These are phyloP conservation scores for Sitobion miscanthi DNA, from an alignment of 1,140 invertebrate genomes.

Conservation along the genomic window DNA sequence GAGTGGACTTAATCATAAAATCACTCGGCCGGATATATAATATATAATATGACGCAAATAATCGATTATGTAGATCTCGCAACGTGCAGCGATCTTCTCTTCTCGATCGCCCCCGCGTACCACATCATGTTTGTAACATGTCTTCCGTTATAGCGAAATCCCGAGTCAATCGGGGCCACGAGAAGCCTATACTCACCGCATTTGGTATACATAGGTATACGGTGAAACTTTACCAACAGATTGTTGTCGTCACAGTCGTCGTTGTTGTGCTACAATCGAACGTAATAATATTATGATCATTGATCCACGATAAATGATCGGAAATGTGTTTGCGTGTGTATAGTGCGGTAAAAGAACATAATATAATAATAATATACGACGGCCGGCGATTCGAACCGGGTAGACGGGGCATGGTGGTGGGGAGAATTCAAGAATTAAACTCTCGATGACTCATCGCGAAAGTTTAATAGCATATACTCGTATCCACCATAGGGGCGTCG, in stretches of 20 bases:
- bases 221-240: background rate
- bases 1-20: background rate
- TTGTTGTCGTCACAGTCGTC: background rate
- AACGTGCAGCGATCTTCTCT: background rate
- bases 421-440: background rate
- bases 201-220: background rate
- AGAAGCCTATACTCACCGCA: background rate
- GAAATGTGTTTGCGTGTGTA: background rate
- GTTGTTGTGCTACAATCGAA: background rate
- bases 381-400: background rate
- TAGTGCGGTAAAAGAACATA: background rate
- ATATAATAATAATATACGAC: background rate
- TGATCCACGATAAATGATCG: background rate
- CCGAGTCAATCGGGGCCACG: background rate
- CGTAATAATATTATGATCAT: background rate
- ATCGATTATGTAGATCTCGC: background rate
- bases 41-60: background rate
- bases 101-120: background rate
- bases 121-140: background rate
- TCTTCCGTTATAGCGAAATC: background rate
- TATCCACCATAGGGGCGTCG: background rate
- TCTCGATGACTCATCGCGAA: constrained; percentile 18
- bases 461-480: background rate
- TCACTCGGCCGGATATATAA: background rate
- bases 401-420: background rate